Conservation (phyloP, 2,797 vertebrate genomes). For the Furcifer pardalis region DNA sequence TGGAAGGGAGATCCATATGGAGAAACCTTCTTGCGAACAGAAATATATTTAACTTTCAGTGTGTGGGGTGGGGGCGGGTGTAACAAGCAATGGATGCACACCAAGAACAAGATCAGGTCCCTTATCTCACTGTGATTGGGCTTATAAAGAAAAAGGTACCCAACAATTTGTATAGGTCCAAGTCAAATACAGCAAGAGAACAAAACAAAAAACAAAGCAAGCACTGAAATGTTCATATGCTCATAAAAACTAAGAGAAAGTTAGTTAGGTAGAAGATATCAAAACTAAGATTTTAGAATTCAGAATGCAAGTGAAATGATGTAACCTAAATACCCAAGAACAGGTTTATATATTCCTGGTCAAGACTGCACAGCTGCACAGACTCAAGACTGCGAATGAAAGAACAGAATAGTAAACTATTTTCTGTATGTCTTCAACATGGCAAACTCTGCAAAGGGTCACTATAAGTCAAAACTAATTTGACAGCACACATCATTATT, state of each 20-base stretch:
- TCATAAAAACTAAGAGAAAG: not conserved
- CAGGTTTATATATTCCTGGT: not conserved
- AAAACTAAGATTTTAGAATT: not conserved
- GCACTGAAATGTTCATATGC: not conserved
- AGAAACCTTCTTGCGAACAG: not conserved
- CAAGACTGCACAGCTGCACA: too few relatives aligned
- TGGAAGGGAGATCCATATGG: not conserved
- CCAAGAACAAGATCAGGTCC: not conserved
- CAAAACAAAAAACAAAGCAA: not conserved
- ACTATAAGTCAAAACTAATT: too few relatives aligned
- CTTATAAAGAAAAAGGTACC: not conserved
- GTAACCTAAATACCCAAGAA: not conserved
- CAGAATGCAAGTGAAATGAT: not conserved
- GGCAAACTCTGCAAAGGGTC: too few relatives aligned
- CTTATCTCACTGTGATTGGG: not conserved
- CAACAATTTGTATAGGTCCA: too few relatives aligned
- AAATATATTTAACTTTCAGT: not conserved
- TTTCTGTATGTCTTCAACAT: too few relatives aligned
- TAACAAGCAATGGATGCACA: not conserved
- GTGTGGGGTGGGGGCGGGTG: too few relatives aligned
- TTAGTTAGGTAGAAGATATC: not conserved
- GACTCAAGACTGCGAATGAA: too few relatives aligned
- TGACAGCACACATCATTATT: too few relatives aligned
- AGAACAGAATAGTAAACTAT: too few relatives aligned
- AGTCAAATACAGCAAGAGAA: not conserved